Evolutionary conservation across 2,797 vertebrate species (phyloP).

Genomic region (Masticophis lateralis): DNA sequence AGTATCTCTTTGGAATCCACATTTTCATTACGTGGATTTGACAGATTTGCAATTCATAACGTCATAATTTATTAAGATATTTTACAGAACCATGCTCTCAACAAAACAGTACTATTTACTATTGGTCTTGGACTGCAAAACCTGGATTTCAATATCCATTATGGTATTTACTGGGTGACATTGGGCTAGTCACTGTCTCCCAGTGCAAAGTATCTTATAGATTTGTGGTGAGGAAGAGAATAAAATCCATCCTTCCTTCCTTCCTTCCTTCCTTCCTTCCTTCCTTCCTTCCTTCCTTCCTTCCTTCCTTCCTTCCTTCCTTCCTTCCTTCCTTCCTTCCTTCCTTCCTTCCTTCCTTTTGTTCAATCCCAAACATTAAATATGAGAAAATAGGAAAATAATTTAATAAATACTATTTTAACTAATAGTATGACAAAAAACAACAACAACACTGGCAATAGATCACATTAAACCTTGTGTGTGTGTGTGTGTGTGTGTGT

Average conservation of each 20-base stretch:
- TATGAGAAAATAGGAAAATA: neutral
- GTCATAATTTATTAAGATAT: neutral
- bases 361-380: neutral
- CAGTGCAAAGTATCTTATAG: neutral
- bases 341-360: neutral
- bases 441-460: neutral
- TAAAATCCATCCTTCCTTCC: neutral
- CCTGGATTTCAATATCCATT: neutral
- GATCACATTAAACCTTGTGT: neutral
- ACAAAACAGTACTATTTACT: neutral
- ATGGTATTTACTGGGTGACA: neutral
- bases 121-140: neutral
- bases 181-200: neutral
- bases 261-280: neutral
- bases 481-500: no score
- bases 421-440: neutral
- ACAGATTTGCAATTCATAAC: neutral
- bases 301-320: neutral
- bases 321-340: no score
- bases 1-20: constrained; percentile 32
- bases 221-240: neutral
- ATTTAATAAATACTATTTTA: neutral
- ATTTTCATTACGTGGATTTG: neutral
- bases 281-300: neutral
- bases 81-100: neutral